These are phyloP conservation scores for Dasypolia templi DNA, from an alignment of 2,888 invertebrate genomes.

Conservation along the genomic window DNA sequence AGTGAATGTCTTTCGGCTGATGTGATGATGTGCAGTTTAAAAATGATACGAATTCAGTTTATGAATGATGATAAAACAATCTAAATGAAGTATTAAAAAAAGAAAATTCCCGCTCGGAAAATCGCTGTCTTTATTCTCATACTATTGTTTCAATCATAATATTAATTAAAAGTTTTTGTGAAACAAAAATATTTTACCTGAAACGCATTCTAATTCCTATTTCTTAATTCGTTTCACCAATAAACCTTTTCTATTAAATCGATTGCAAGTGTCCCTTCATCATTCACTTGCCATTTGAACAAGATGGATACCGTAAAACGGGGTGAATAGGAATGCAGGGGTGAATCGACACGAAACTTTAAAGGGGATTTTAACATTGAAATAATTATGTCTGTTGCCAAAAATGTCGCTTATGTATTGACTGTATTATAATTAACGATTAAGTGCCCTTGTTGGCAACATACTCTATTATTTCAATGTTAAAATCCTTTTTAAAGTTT, in stretches of 20 bases:
- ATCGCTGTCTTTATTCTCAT: neutral
- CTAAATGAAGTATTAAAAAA: too few species aligned
- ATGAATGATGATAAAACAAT: neutral
- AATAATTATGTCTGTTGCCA: too few species aligned
- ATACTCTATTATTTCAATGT: too few species aligned
- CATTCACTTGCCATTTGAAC: slow-evolving; percentile 42
- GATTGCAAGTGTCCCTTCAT: slow-evolving; percentile 34
- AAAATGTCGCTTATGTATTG: too few species aligned
- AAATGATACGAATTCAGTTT: too few species aligned
- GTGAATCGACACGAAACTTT: too few species aligned
- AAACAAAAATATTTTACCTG: neutral
- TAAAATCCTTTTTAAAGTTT: too few species aligned
- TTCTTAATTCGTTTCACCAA: neutral
- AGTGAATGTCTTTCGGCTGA: neutral
- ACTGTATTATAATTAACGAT: too few species aligned
- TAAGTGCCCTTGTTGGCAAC: too few species aligned
- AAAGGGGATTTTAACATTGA: too few species aligned
- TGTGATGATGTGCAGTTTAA: neutral
- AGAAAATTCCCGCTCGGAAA: neutral
- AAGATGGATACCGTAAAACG: slow-evolving; percentile 67
- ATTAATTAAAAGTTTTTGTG: too few species aligned
- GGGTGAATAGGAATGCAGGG: too few species aligned
- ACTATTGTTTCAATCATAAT: neutral
- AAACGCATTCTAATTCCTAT: neutral
- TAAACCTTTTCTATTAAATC: slow-evolving; percentile 22